Percentiles rank a stretch among this genome's conserved stretches.
These are phyloP conservation scores for Eremobia ochroleuca DNA, from an alignment of 2,888 invertebrate species.

Conservation along the genomic window DNA sequence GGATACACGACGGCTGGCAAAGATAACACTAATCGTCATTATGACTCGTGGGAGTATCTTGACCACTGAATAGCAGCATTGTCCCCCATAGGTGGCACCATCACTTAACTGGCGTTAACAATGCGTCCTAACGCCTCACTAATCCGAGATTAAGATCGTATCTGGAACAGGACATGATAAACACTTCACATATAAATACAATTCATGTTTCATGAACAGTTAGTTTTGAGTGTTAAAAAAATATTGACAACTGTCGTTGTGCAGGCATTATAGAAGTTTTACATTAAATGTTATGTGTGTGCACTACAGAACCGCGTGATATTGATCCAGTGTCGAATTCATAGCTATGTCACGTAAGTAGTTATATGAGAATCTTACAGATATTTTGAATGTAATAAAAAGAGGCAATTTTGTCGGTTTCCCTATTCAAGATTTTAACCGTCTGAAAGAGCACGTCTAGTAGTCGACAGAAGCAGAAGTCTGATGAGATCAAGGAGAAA, in stretches of 20 bases:
- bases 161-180: conserved; percentile 83
- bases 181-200: conserved; percentile 87
- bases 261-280: conserved; percentile 48
- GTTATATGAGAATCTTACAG: background rate
- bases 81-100: conserved; percentile 84
- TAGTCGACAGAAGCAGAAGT: background rate
- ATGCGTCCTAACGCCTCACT: conserved; percentile 80
- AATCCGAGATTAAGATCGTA: conserved; percentile 89
- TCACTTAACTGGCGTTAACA: conserved; percentile 81
- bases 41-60: conserved; percentile 82
- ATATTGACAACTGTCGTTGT: conserved; percentile 70
- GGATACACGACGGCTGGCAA: conserved; percentile 75
- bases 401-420: background rate
- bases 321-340: background rate
- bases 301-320: too few species aligned
- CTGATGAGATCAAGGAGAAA: background rate
- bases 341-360: background rate
- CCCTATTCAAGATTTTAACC: background rate
- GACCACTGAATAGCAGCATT: conserved; percentile 76
- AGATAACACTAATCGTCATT: conserved; percentile 72
- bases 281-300: background rate
- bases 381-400: background rate
- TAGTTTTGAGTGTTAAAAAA: conserved; percentile 81
- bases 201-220: conserved; percentile 81
- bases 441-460: background rate